Percentiles rank a stretch among this genome's conserved stretches.
Conservation (phyloP, 2,113 vertebrate species). For the Nibea coibor region DNA sequence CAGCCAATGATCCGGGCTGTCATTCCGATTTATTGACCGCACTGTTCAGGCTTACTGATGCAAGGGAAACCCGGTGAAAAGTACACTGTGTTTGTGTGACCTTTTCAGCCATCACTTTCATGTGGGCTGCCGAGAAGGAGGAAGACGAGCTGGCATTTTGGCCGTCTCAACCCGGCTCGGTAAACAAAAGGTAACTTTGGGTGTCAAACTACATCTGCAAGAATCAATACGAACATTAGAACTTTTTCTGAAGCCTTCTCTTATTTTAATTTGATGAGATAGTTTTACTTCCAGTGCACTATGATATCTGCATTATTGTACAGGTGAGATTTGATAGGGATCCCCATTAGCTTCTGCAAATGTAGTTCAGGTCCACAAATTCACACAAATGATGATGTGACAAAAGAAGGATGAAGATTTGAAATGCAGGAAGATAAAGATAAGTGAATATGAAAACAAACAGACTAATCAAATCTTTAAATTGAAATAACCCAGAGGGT, state of each 20-base stretch:
- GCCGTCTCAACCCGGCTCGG: slow-evolving; percentile 4
- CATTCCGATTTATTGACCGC: slow-evolving; percentile 70
- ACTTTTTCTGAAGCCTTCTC: neutral
- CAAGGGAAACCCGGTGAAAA: slow-evolving; percentile 51
- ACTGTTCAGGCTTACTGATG: slow-evolving; percentile 39
- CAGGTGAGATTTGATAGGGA: neutral
- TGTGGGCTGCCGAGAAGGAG: slow-evolving; percentile 25
- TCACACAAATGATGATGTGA: too few species aligned
- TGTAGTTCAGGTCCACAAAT: neutral
- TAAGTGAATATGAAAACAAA: neutral
- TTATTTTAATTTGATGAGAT: neutral
- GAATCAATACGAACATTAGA: neutral
- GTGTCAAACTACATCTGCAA: slow-evolving; percentile 5
- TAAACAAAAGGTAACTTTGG: slow-evolving; percentile 31
- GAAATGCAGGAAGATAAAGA: neutral
- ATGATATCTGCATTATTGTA: neutral
- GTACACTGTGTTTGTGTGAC: slow-evolving; percentile 59
- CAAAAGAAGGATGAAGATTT: neutral
- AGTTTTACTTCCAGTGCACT: neutral
- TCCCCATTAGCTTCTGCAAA: neutral
- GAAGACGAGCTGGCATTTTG: slow-evolving; percentile 53
- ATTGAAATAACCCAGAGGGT: neutral
- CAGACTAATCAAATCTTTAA: neutral
- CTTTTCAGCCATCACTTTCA: slow-evolving; percentile 67
- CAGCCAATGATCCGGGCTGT: slow-evolving; percentile 67